A percentile compares a stretch with the other conserved stretches of the same genome.
phyloP scores from a whole-genome alignment of 2,888 invertebrate genomes.

The Hoplodrina blanda region DNA sequence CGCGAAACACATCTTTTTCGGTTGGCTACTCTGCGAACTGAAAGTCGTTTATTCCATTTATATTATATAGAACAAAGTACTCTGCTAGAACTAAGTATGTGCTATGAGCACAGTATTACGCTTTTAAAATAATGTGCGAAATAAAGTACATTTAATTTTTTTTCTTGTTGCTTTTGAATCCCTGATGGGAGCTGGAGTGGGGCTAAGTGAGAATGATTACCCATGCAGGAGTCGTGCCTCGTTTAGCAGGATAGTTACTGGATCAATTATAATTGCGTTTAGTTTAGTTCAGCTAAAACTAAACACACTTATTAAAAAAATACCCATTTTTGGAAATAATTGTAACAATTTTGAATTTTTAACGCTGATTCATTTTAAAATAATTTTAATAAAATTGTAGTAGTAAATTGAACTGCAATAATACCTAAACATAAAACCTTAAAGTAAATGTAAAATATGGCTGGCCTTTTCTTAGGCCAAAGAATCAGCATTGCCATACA shows the following conservation, averaged over 20 bases:
- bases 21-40: neutral
- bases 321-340: too few species aligned
- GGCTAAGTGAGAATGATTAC: slow-evolving; percentile 75
- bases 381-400: too few species aligned
- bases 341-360: too few species aligned
- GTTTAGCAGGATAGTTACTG: slow-evolving; percentile 48
- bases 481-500: too few species aligned
- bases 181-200: slow-evolving; percentile 65
- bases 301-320: too few species aligned
- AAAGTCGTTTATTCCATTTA: slow-evolving; percentile 28
- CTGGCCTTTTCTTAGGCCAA: too few species aligned
- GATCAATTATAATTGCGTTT: slow-evolving; percentile 21
- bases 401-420: too few species aligned
- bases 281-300: neutral
- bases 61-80: slow-evolving; percentile 29
- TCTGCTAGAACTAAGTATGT: slow-evolving; percentile 18
- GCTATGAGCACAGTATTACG: slow-evolving; percentile 31
- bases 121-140: slow-evolving; percentile 62
- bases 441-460: too few species aligned
- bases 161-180: slow-evolving; percentile 63
- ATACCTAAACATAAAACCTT: too few species aligned
- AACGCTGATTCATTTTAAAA: too few species aligned
- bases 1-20: neutral
- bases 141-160: slow-evolving; percentile 57
- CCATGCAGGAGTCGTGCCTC: slow-evolving; percentile 54